Percentiles rank a stretch among this genome's conserved stretches.
These are phyloP conservation scores for Mormyrops attenuatus DNA, from an alignment of 2,797 vertebrate genomes.

Conservation along the genomic window DNA sequence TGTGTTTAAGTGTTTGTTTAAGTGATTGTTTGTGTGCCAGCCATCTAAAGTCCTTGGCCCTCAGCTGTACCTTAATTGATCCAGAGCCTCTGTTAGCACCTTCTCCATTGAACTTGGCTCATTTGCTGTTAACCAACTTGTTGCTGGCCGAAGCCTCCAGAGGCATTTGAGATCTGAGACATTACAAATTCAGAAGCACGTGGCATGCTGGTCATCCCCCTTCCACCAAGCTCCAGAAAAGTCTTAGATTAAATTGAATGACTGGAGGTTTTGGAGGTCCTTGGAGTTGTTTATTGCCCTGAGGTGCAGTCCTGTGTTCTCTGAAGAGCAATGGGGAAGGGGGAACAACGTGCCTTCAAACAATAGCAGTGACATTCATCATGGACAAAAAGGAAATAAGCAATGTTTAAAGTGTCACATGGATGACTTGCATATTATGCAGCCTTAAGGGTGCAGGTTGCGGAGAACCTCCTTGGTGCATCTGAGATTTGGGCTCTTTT, in stretches of 20 bases:
- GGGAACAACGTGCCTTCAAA: not conserved
- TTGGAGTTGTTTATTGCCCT: slow-evolving; percentile 10
- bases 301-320: not conserved
- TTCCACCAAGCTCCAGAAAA: not conserved
- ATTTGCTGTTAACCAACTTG: not conserved
- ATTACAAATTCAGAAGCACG: not conserved
- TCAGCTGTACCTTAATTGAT: not conserved
- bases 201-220: not conserved
- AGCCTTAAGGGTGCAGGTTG: not conserved
- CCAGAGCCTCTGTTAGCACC: not conserved
- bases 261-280: not conserved
- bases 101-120: not conserved
- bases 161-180: not conserved
- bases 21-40: slow-evolving; percentile 11
- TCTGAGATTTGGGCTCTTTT: not conserved
- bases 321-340: not conserved
- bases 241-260: not conserved
- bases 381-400: not conserved
- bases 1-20: not conserved
- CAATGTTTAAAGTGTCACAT: not conserved
- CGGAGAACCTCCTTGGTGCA: not conserved
- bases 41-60: not conserved
- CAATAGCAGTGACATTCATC: not conserved
- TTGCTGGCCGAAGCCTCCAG: not conserved
- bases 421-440: not conserved